Evolutionary conservation across 2,797 vertebrate genomes (phyloP).

Genomic region (Xerus rutilus): DNA sequence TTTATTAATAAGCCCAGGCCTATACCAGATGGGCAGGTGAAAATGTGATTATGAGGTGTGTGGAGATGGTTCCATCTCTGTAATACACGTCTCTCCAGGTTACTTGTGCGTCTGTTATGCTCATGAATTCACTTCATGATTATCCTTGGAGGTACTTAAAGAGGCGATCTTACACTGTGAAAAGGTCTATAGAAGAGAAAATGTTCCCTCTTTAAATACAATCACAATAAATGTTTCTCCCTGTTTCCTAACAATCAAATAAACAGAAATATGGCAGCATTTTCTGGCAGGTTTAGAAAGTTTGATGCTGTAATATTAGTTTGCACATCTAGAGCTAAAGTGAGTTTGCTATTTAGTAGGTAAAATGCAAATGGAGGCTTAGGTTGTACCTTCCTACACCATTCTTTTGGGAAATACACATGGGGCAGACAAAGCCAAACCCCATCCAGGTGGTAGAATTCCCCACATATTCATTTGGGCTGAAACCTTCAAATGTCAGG

Average conservation of each 20-base stretch:
- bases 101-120: conserved; percentile 86
- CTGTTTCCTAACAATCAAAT: conserved; percentile 85
- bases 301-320: conserved; percentile 77
- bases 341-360: conserved; percentile 31
- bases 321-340: conserved; percentile 71
- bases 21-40: conserved; percentile 90
- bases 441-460: conserved; percentile 86
- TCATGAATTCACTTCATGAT: conserved; percentile 82
- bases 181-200: conserved; percentile 81
- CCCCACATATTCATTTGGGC: conserved; percentile 83
- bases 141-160: conserved; percentile 84
- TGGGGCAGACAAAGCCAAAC: conserved; percentile 80
- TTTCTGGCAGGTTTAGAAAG: conserved; percentile 83
- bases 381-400: conserved; percentile 74
- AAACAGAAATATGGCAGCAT: conserved; percentile 85
- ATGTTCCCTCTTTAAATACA: conserved; percentile 81
- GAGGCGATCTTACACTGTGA: conserved; percentile 82
- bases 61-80: conserved; percentile 85
- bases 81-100: conserved; percentile 88
- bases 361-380: conserved; percentile 69
- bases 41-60: conserved; percentile 90
- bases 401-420: conserved; percentile 56
- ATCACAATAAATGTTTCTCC: conserved; percentile 77
- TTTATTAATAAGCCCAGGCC: conserved; percentile 88
- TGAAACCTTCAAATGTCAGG: conserved; percentile 85